Conservation (phyloP, 2,797 vertebrate species). For the Lepilemur septentrionalis region DNA sequence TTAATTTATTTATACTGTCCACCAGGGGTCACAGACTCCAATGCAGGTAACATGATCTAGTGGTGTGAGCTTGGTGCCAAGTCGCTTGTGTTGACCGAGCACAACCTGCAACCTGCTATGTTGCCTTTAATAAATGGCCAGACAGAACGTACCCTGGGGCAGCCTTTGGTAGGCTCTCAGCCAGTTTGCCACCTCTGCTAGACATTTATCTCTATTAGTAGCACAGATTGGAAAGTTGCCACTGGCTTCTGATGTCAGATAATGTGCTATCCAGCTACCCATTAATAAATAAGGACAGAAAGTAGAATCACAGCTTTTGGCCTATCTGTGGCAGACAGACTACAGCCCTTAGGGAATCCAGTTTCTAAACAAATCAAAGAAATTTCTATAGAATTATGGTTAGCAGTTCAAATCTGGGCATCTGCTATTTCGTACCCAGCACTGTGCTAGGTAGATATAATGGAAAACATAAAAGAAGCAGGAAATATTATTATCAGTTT, state of each 20-base stretch:
- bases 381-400: background rate
- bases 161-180: slow-evolving; percentile 32
- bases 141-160: background rate
- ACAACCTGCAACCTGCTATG: background rate
- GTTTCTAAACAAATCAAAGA: slow-evolving; percentile 13
- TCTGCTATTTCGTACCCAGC: background rate
- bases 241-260: slow-evolving; percentile 66
- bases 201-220: slow-evolving; percentile 69
- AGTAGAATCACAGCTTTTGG: slow-evolving; percentile 33
- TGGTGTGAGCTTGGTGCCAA: background rate
- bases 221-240: slow-evolving; percentile 61
- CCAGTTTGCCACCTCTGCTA: slow-evolving; percentile 16
- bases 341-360: background rate
- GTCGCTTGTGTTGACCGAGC: background rate
- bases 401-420: background rate
- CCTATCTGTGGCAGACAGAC: background rate
- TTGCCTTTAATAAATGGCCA: slow-evolving; percentile 26
- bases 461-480: background rate
- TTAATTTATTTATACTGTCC: background rate
- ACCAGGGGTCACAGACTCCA: background rate
- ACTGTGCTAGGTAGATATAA: background rate
- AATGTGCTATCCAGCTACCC: slow-evolving; percentile 20
- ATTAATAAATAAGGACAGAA: slow-evolving; percentile 65
- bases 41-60: background rate
- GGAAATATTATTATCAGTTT: background rate